phyloP scores from a whole-genome alignment of 2,797 vertebrate species.

The Erethizon dorsatum region DNA sequence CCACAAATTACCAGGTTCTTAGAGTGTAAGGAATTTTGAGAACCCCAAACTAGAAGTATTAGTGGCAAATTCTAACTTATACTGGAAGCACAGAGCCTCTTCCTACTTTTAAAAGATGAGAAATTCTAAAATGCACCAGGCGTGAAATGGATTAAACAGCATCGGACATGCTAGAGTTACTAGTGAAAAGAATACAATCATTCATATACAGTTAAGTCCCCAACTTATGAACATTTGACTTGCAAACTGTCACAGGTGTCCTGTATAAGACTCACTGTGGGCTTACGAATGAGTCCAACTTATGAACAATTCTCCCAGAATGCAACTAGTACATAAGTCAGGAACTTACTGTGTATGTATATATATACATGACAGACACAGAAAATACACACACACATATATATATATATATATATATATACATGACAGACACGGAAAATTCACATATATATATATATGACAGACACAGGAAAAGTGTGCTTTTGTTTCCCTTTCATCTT shows the following conservation, averaged over 20 bases:
- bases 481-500: conserved; percentile 8
- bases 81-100: conserved; percentile 37
- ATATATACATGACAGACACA: too few species aligned
- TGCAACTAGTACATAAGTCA: not conserved
- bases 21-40: conserved; percentile 43
- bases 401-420: not conserved
- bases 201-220: not conserved
- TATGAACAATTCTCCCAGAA: not conserved
- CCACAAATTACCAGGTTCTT: conserved; percentile 65
- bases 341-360: not conserved
- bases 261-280: not conserved
- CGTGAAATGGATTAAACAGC: not conserved
- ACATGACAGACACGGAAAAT: not conserved
- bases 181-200: conserved; percentile 24
- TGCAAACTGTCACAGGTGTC: not conserved
- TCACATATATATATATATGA: not conserved
- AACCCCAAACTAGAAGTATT: conserved; percentile 67
- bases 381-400: too few species aligned
- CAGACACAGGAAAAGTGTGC: not conserved
- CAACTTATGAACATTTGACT: not conserved
- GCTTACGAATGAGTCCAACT: not conserved
- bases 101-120: not conserved
- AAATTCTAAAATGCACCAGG: not conserved
- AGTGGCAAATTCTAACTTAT: conserved; percentile 53
- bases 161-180: not conserved